Percentiles rank a stretch among this genome's conserved stretches.
These are phyloP conservation scores for Trypoxylon attenuatum DNA, from an alignment of 2,888 invertebrate species.

Conservation along the genomic window DNA sequence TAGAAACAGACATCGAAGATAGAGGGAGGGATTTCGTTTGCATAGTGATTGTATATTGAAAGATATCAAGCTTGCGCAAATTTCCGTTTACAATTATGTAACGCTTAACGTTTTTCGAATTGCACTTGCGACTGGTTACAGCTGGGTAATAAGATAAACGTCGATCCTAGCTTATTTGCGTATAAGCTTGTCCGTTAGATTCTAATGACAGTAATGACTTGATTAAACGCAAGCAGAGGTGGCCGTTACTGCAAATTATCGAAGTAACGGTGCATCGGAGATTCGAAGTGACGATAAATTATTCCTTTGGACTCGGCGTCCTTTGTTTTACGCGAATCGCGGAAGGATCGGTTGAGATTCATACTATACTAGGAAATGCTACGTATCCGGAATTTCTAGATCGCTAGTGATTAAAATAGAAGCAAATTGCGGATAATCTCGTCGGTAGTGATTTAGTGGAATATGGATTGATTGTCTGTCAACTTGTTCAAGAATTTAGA, in stretches of 20 bases:
- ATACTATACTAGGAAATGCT: neutral
- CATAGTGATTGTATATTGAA: no score
- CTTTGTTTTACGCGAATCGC: neutral
- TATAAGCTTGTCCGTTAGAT: constrained; percentile 5
- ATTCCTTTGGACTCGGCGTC: neutral
- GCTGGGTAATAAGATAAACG: neutral
- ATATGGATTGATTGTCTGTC: no score
- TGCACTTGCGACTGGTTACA: neutral
- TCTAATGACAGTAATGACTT: constrained; percentile 2
- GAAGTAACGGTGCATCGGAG: neutral
- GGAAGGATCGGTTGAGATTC: neutral
- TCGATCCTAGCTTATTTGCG: constrained; percentile 3
- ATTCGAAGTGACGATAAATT: neutral
- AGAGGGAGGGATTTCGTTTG: no score
- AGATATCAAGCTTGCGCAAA: neutral
- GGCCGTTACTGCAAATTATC: constrained; percentile 7
- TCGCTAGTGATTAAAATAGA: neutral
- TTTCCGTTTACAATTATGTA: no score
- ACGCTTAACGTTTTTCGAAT: neutral
- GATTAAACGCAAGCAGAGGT: constrained; percentile 8
- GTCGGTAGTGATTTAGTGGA: no score
- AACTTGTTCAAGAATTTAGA: no score
- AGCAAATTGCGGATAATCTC: no score
- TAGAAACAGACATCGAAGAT: no score
- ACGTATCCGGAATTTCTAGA: neutral